Conservation (phyloP, 2,797 vertebrate genomes). For the Sebastiscus tertius region DNA sequence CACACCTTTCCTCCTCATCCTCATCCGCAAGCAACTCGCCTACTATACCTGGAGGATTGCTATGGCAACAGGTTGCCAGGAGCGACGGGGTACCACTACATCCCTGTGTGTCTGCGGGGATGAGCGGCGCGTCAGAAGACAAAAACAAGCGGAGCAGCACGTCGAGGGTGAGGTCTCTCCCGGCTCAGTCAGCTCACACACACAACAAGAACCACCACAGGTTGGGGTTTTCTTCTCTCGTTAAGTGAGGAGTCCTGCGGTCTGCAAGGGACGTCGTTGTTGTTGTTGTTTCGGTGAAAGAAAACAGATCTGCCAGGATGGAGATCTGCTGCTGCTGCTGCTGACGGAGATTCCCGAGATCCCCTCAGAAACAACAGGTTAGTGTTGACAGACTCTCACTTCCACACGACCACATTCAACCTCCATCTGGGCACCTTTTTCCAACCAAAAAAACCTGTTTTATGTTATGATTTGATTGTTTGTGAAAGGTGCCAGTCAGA, state of each 20-base stretch:
- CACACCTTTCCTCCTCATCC: conserved; percentile 58
- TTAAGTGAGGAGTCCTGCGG: conserved; percentile 46
- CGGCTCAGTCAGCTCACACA: neutral
- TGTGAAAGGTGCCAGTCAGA: neutral
- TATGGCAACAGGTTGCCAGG: conserved; percentile 87
- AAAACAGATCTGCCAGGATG: conserved; percentile 46
- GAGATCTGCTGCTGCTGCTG: conserved; percentile 59
- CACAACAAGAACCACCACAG: neutral
- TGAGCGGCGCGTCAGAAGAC: conserved; percentile 48
- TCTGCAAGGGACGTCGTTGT: neutral
- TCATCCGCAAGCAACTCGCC: conserved; percentile 37
- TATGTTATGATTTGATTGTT: neutral
- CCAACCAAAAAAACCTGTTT: no score
- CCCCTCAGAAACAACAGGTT: conserved; percentile 75
- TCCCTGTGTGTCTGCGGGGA: conserved; percentile 55
- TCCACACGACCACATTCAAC: neutral
- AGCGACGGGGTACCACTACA: conserved; percentile 81
- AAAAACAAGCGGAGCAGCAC: conserved; percentile 15
- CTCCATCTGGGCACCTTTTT: neutral
- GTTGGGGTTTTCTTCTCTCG: neutral
- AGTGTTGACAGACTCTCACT: conserved; percentile 46
- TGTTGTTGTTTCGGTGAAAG: neutral
- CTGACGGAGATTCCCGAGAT: conserved; percentile 65
- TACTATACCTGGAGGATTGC: conserved; percentile 79
- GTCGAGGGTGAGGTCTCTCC: conserved; percentile 53